Base-by-base conservation (phyloP, 2,113 vertebrate genomes). In the Carettochelys insculpta region DNA sequence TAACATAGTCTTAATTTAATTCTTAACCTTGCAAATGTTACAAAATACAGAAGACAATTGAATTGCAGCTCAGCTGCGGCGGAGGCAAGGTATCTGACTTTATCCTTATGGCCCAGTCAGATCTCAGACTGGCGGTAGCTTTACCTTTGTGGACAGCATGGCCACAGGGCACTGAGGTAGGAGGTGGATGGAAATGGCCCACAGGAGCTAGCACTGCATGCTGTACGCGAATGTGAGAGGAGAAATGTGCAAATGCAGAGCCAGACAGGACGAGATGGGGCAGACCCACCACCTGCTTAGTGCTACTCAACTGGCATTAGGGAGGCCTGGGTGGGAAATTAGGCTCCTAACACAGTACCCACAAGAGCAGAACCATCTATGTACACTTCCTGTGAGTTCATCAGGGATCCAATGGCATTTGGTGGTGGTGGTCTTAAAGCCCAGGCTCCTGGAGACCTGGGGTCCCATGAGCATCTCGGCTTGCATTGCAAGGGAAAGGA, bases 1-100 rank as follows among this genome's bases (percentile, higher is more conserved):
- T 93, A 97, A 95, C 78, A 61, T 68, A 85, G 65, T 73, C 75
- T 97, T 95, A 84, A 96, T 96, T 96, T 95, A 13, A 90, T 97
- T 95, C 96, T 94, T 92, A 94, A 93, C 90, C 91, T 96, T 95
- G 94, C 94, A 94, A 91, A 54, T 82, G 83, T 91, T 87, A 96
- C 93, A 93, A 95, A 96, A 96, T 73, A 86, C 94, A 87, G 86
- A 65, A 91, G 34, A 51, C 92, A 82, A 96, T 97, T 90, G 92
- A 95, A 96, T 96, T 16, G 90, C 78, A 96, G 96, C 92, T 82
- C 19, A 80, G 47, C 80, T 11, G 27, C 71, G 61, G 20, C 25
- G 41, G n/a, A 90, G 17, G 29, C 90, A 79, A 31, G 29, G 41
- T 47, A 71, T 20, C n/a, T 75, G 24, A 43, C 48, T 34, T 65